Evolutionary conservation across 1,140 invertebrate genomes (phyloP), one percentile per base, ranked within the genome.

Genomic region (Bombus turneri): DNA sequence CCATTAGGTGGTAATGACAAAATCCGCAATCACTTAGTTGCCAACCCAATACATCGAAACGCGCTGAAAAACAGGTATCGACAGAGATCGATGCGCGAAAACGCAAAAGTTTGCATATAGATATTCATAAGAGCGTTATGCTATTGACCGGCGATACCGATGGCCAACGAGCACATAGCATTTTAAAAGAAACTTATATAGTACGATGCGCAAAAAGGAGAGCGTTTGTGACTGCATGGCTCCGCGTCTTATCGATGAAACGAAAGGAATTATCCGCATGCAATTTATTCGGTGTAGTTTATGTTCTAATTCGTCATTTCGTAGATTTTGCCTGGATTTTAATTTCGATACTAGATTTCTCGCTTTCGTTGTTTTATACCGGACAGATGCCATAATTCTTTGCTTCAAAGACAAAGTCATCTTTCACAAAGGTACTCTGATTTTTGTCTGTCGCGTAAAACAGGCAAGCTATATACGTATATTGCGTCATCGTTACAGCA

Each of bases 121-220:
- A 53, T 22, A 22, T 53, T 53, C 47, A 22, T 22, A 22, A 53
- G 18, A 22, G 18, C 5, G 18, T 53, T 53, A 22, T 8, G n/a
- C 0, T 66, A n/a, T n/a, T 15, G 18, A 53, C 47, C 47, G 47
- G 5, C 28, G 34, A 41, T 47, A 28, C 66, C 53, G 34, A 39
- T 74, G 68, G 47, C 39, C 53, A 74, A 75, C 31, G 57, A 86
- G 31, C 31, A 53, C 8, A 53, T 31, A 84, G 37, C 57, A 86
- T 87, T 87, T 82, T 41, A n/a, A 71, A 41, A 75, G 73, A 59
- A 81, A 81, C 57, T 77, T 73, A 43, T 73, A 22, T 53, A 22
- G 18, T 53, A 53, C 47, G 1, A 53, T 53, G 47, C 18, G 57
- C 37, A 68, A 76, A 64, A 62, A 71, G 72, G 71, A 71, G 25